Base-by-base conservation (phyloP, 2,797 vertebrate genomes). In the Ceryle rudis region DNA sequence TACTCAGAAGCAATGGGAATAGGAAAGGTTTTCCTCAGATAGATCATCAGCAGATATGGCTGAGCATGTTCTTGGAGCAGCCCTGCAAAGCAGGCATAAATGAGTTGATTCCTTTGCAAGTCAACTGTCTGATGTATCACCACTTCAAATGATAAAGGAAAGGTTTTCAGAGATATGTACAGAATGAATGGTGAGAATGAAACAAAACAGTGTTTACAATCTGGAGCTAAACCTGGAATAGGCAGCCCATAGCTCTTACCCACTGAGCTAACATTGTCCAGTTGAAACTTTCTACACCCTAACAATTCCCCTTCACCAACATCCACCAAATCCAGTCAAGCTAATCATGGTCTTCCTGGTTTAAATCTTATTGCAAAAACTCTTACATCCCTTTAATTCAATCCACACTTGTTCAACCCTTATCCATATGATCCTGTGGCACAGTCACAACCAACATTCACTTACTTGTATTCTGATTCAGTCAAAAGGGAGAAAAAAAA, bases 21-120 rank as follows among this genome's bases (percentile, higher is more conserved):
- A 81, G 72, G 91, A 80, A 94, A 89, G 61, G 28, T 85, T 85
- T 95, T 89, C 79, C 69, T 93, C 37, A 77, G 65, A 47, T 23
- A 88, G 35, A 85, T 61, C 44, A 80, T 39, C 61, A 87, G 26
- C 26, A 94, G 89, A 91, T 94, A 83, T 5, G 52, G 69, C 81
- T 88, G 81, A 89, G 37, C 64, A 87, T 90, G 67, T 54, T 94
- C 47, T 74, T 74, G 66, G 75, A 91, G 69, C 31, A 92, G 46
- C 54, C 75, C 86, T 69, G 65, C 67, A 84, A 96, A 88, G 90
- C 71, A 95, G 67, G 33, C 22, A 12, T 77, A 77, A 74, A 77
- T 25, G 8, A 22, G 18, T 46, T 31, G 52, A 88, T 83, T 81
- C 65, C 37, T 96, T 92, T 73, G 49, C 46, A 91, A 85, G 78